Evolutionary conservation across 2,113 vertebrate species (phyloP), one percentile per base, ranked within the genome.

Genomic region (Ophthalmolycus amberensis): DNA sequence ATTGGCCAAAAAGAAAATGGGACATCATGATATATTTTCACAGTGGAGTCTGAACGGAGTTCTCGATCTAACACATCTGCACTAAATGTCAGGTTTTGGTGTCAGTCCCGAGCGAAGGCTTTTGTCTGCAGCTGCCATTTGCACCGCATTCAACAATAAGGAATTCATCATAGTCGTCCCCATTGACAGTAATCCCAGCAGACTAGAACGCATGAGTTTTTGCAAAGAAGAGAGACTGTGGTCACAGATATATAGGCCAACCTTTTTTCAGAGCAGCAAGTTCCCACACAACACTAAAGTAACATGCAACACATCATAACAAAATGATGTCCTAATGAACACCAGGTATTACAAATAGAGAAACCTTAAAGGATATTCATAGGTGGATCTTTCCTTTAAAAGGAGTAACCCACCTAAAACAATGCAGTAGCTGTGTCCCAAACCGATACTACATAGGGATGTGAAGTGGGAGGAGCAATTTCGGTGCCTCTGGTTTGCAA

Each of bases 71-170:
- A 75, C 77, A 80, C 70, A 77, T 82, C 77, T 77, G 78, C 6
- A 9, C 82, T 64, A 77, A 82, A 85, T 75, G 72, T 85, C 77
- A 71, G 75, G 46, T 85, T 87, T 82, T 48, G 38, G 50, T 85
- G 67, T 85, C 67, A 56, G 25, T 37, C 54, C 63, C 64, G 20
- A 75, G 12, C 8, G 48, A 59, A 18, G 37, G 52, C 42, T 69
- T 82, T 75, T 79, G 68, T 88, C 46, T 67, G 68, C 67, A 34
- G 68, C 71, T 77, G 60, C 54, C 77, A 62, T 29, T 79, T 85
- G 60, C 64, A 32, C 56, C 16, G 1, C 22, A 27, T 77, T 87
- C 72, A 84, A 72, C 62, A 59, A 38, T 8, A 44, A 71, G 25
- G 60, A 60, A 70, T 65, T 48, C 60, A 80, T 85, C 44, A 38